These are phyloP conservation scores for Chrysoperla carnea DNA, from an alignment of 1,140 invertebrate genomes.

Conservation along the genomic window DNA sequence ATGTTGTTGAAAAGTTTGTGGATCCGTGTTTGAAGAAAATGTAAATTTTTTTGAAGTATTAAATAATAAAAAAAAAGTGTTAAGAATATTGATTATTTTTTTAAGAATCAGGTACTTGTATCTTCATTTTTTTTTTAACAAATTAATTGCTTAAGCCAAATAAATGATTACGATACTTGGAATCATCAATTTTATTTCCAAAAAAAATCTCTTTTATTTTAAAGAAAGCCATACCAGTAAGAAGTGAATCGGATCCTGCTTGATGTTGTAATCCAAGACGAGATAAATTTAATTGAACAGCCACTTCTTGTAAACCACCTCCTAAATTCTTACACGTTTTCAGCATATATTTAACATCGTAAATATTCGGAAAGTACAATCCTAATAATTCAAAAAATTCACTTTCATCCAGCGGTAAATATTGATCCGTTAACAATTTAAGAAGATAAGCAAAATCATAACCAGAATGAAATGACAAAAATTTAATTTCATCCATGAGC, in stretches of 20 bases:
- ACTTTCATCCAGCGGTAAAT: constrained; percentile 78
- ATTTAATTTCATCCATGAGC: constrained; percentile 87
- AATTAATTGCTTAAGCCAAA: too few species aligned
- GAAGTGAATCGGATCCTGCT: constrained; percentile 89
- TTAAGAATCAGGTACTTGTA: too few species aligned
- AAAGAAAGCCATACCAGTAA: constrained; percentile 97
- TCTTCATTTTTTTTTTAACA: too few species aligned
- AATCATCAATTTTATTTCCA: too few species aligned
- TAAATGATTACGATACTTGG: too few species aligned
- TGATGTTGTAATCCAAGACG: constrained; percentile 94
- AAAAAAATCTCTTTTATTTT: constrained; percentile 96
- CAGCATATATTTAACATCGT: constrained; percentile 97
- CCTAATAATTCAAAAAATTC: constrained; percentile 89
- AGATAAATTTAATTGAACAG: constrained; percentile 75
- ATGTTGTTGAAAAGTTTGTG: too few species aligned
- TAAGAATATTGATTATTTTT: too few species aligned
- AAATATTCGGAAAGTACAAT: constrained; percentile 91
- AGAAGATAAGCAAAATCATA: constrained; percentile 99
- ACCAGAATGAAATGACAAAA: constrained; percentile 93
- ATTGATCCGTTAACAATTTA: constrained; percentile 82
- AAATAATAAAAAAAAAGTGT: too few species aligned
- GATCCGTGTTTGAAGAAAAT: too few species aligned
- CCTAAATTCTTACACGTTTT: constrained; percentile 96
- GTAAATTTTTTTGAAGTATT: too few species aligned
- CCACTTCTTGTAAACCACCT: constrained; percentile 91